Base-by-base conservation (phyloP, 2,888 invertebrate genomes). In the Napeogenes inachia region DNA sequence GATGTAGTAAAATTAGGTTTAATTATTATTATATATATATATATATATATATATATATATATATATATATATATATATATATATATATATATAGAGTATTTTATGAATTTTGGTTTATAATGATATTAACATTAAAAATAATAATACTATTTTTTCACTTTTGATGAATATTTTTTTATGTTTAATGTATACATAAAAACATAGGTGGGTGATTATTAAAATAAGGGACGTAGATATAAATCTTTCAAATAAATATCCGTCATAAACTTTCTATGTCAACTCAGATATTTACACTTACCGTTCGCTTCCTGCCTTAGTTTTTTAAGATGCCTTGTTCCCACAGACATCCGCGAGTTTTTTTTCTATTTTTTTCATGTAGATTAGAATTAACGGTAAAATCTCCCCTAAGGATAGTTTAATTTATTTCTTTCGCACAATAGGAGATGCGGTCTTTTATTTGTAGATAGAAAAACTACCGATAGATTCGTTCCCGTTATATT, bases 321-420 rank as follows among this genome's bases (percentile, higher is more conserved):
- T 86, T 86, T 85, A 82, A 79, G 70, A 73, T 63, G 63, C 66
- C 64, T 68, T 73, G 82, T 89, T 90, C 90, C 89, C 90, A 90
- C 90, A 87, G 80, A 72, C 82, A 79, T 79, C 81, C 79, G 73
- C 72, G 75, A 75, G 79, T 77, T 83, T 84, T 87, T 87, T 86
- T 70, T 64, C 65, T 64, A 71, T 75, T 76, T 83, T 86, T 84
- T 81, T 77, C 68, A 82, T 81, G 78, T 79, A 86, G 82, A 84
- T 87, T 79, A 83, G 78, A 84, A 77, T 76, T 89, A 90, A 90
- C 90, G 90, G 90, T 90, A 88, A 85, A 82, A 76, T 82, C 82
- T 85, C 87, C 89, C 89, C 89, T 86, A 85, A 82, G 82, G 84
- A 86, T 85, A 80, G 80, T 85, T 85, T 87, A 88, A 90, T 90